Evolutionary conservation across 2,888 invertebrate genomes (phyloP), one percentile per base, ranked within the genome.

Genomic region (Drosophila limbata): DNA sequence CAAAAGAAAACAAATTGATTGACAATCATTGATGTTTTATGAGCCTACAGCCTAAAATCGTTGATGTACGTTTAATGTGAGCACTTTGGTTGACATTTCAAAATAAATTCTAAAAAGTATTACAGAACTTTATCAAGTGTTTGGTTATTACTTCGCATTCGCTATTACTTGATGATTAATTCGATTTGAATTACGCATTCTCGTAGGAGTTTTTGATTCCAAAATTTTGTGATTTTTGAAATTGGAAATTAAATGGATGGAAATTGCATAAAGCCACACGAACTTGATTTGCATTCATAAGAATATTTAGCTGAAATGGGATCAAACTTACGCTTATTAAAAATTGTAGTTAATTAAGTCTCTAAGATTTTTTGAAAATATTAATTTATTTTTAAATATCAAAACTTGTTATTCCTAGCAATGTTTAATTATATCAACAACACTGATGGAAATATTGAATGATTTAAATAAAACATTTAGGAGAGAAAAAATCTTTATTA

Each of bases 1-100:
- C 48, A 61, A 62, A 44, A 15, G 17, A 56, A 50, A 55, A 47
- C 37, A 53, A 76, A 52, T 70, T 72, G 76, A 73, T 77, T 79
- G 86, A 83, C 88, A 85, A 77, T 83, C 79, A 86, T 83, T 88
- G 84, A 70, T 83, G 73, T 85, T 85, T 73, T 74, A 87, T 84
- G 72, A 67, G 66, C 40, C 33, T 44, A 51, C 60, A 25, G 48
- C 60, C 55, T 39, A 47, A 40, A 59, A 61, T 62, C 53, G 44
- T 50, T 77, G 37, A 73, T 80, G 63, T 53, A 52, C 25, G 67
- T 73, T 84, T 84, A 60, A 84, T 75, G 51, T 51, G 68, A 61
- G 47, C 40, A 28, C 44, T 39, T 47, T 6, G 21, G 3, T 40
- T 60, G 44, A 25, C 76, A 63, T 55, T 63, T 31, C n/a, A 47